A percentile compares a stretch with the other conserved stretches of the same genome.
phyloP scores from a whole-genome alignment of 2,797 vertebrate species.

The Gallinago stenura region DNA sequence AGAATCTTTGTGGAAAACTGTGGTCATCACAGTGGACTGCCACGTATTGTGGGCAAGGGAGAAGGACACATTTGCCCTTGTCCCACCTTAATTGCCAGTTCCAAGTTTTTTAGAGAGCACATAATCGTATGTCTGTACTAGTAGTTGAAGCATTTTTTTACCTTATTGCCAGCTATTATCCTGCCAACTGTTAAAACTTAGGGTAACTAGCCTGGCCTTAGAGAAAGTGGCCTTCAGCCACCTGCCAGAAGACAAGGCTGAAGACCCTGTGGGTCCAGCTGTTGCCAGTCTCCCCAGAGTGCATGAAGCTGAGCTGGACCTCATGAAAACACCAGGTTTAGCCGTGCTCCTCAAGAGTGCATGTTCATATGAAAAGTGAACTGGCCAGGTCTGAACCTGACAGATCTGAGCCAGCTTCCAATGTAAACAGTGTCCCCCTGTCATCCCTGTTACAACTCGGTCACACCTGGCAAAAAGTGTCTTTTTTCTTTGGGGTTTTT shows the following conservation, averaged over 20 bases:
- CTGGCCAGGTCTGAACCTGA: neutral
- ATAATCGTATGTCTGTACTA: neutral
- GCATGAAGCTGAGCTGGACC: neutral
- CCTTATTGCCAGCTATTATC: neutral
- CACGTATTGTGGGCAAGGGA: neutral
- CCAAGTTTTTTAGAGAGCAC: neutral
- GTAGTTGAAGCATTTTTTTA: neutral
- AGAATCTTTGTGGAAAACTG: neutral
- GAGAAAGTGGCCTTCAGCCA: neutral
- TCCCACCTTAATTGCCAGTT: neutral
- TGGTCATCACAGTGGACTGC: fast-evolving
- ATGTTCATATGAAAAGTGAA: fast-evolving
- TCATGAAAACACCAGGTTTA: neutral
- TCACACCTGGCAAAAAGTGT: neutral
- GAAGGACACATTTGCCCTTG: neutral
- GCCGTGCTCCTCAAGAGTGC: neutral
- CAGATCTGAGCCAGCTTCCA: neutral
- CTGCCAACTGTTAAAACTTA: neutral
- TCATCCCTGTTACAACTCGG: neutral
- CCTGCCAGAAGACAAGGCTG: neutral
- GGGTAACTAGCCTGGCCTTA: neutral
- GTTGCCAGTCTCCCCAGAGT: neutral
- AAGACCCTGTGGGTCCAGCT: fast-evolving
- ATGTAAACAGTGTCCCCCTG: neutral
- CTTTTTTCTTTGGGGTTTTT: neutral